Evolutionary conservation across 2,888 invertebrate genomes (phyloP).

Genomic region (Axea sp.): DNA sequence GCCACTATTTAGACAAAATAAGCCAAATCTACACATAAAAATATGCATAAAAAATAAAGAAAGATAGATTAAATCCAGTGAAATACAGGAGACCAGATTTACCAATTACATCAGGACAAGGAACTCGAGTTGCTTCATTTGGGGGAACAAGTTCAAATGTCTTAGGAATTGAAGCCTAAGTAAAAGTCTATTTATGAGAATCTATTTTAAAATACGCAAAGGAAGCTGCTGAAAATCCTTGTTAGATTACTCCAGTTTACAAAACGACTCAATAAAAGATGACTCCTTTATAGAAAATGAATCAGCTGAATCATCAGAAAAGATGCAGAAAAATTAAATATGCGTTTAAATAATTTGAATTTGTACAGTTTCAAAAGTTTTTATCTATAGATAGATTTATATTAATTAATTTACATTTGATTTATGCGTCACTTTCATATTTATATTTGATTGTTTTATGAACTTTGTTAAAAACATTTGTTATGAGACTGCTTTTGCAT

Average conservation of each 20-base stretch:
- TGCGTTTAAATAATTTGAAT: too few relatives aligned
- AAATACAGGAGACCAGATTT: constrained; percentile 91
- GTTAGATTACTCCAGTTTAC: constrained; percentile 97
- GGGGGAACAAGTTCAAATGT: constrained; percentile 98
- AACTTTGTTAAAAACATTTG: too few relatives aligned
- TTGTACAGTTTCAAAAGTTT: too few relatives aligned
- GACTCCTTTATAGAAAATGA: constrained; percentile 83
- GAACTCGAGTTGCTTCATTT: constrained; percentile 95
- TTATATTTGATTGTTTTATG: too few relatives aligned
- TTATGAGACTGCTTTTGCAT: too few relatives aligned
- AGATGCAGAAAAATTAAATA: constrained; percentile 80
- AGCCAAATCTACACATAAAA: constrained; percentile 92
- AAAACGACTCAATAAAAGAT: constrained; percentile 92
- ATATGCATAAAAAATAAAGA: too few relatives aligned
- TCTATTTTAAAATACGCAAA: constrained; percentile 97
- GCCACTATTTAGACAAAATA: constrained; percentile 95
- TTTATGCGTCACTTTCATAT: too few relatives aligned
- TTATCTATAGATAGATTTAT: too few relatives aligned
- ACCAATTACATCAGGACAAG: constrained; percentile 93
- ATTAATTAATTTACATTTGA: too few relatives aligned
- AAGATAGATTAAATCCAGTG: constrained; percentile 91
- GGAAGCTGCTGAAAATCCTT: constrained; percentile 96
- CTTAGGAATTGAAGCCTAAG: too few relatives aligned
- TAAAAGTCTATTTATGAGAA: constrained; percentile 96
- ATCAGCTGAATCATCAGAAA: constrained; percentile 81